A percentile compares a stretch with the other conserved stretches of the same genome.
phyloP scores from a whole-genome alignment of 2,113 vertebrate species.

The Colossoma macropomum region DNA sequence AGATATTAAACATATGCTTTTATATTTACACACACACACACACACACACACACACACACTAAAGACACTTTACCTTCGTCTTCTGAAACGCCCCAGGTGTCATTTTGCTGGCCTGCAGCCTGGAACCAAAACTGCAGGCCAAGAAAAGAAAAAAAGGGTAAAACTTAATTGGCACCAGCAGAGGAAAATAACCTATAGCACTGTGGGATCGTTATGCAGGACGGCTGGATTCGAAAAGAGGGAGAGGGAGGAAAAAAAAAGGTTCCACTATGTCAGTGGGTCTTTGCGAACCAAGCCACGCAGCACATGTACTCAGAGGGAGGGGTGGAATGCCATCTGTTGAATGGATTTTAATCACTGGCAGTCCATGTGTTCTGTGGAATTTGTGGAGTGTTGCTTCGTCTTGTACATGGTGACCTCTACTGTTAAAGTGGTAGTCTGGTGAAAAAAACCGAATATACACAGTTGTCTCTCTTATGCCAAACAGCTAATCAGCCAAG shows the following conservation, averaged over 20 bases:
- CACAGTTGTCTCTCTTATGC: too few species aligned
- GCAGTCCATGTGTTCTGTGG: neutral
- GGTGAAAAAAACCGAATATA: neutral
- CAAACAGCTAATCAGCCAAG: too few species aligned
- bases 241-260: conserved; percentile 43
- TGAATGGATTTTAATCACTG: conserved; percentile 28
- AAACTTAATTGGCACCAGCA: conserved; percentile 18
- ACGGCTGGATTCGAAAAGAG: neutral
- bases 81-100: neutral
- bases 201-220: neutral
- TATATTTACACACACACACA: neutral
- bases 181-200: conserved; percentile 45
- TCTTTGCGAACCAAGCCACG: conserved; percentile 34
- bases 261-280: conserved; percentile 73
- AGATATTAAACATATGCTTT: conserved; percentile 27
- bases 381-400: neutral
- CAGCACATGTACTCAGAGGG: neutral
- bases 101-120: conserved; percentile 21
- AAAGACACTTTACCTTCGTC: neutral
- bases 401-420: neutral
- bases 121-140: neutral
- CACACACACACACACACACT: neutral
- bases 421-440: neutral
- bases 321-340: conserved; percentile 11
- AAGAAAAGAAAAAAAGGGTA: neutral